Base-by-base conservation (phyloP, 2,113 vertebrate genomes). In the Gymnorhina tibicen region DNA sequence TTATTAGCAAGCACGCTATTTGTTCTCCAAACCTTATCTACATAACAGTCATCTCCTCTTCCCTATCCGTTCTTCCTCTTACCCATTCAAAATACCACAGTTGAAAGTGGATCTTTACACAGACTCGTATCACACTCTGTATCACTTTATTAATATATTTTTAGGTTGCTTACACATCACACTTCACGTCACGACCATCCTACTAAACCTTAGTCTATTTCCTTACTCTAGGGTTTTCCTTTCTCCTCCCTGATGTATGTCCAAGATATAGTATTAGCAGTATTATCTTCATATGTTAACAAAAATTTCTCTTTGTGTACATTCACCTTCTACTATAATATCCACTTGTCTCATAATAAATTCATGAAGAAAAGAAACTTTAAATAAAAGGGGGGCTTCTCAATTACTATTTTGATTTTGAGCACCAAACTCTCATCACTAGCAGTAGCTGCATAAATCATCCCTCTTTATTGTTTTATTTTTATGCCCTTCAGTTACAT, bases 401-500 rank as follows among this genome's bases (percentile, higher is more conserved):
- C 78, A 85, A 44, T 63, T 30, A 72, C 14, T 52, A 17, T 37
- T 66, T 83, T 58, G 35, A 59, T 96, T 96, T 91, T 59, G 81
- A 56, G 32, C 8, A 83, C 28, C 59, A 83, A 79, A 84, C n/a
- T 39, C 26, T 44, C 27, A 76, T 53, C 47, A 41, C 49, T 59
- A 42, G 19, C 62, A 76, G 67, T 13, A 58, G 89, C 35, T 59
- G 32, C 58, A 84, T 80, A 88, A 85, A 50, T 60, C 20, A 75
- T 37, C 44, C 15, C 22, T 89, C 55, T 37, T 72, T 60, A 49
- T 83, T 92, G 58, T 85, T 88, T 81, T 95, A 42, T 77, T 87
- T 78, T 94, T 94, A 76, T 53, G 74, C 76, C 78, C 44, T 91
- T 94, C 86, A 30, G 28, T 85, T 70, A 62, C 92, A 91, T 89